These are phyloP conservation scores for Branchellion lobata DNA, from an alignment of 2,888 invertebrate genomes.

Conservation along the genomic window DNA sequence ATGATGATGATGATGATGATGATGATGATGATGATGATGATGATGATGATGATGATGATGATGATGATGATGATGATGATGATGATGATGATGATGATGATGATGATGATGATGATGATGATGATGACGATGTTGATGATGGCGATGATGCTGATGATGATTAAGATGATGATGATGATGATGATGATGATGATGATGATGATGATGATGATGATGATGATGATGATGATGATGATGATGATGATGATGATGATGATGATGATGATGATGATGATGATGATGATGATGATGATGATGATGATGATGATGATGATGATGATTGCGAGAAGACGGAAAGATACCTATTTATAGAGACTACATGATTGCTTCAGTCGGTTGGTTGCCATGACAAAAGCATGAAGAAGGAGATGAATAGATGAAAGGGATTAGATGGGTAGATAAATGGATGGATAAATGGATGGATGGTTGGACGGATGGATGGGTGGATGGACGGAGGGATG, in stretches of 20 bases:
- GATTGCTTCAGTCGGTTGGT: neutral
- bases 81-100: constrained; percentile 38
- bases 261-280: constrained; percentile 43
- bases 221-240: constrained; percentile 37
- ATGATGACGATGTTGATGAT: constrained; percentile 46
- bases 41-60: neutral
- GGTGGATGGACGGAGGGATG: neutral
- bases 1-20: neutral
- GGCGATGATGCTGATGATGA: constrained; percentile 42
- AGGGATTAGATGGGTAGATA: neutral
- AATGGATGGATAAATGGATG: neutral
- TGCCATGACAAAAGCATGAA: neutral
- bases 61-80: neutral
- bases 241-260: constrained; percentile 30
- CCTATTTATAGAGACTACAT: constrained; percentile 23
- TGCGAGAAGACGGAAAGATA: neutral
- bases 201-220: constrained; percentile 35
- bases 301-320: no score
- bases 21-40: neutral
- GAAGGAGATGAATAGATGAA: neutral
- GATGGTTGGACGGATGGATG: constrained; percentile 6
- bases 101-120: constrained; percentile 47
- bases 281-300: constrained; percentile 41
- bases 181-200: constrained; percentile 36
- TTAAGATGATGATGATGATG: constrained; percentile 23